A percentile compares a stretch with the other conserved stretches of the same genome.
Conservation (phyloP, 2,113 vertebrate species). For the Scopus umbretta region DNA sequence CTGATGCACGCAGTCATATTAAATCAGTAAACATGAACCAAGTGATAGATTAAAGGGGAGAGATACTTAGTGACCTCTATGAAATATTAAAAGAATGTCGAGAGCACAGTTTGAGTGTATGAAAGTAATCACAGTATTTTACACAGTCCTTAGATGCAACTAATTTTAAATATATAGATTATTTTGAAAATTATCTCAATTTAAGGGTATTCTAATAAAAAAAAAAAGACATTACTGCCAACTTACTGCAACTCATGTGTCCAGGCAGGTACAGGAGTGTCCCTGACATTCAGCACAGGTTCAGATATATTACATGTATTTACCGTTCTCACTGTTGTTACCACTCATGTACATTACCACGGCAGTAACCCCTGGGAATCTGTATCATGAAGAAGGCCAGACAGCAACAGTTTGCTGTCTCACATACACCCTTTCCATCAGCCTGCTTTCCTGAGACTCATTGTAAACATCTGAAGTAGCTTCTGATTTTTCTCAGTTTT, state of each 20-base stretch:
- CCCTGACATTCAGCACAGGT: background rate
- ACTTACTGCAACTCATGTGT: background rate
- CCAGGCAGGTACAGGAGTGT: background rate
- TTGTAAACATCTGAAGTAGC: background rate
- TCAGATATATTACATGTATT: background rate
- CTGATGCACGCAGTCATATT: background rate
- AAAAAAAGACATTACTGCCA: background rate
- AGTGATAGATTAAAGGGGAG: background rate
- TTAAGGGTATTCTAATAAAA: background rate
- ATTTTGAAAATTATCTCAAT: background rate
- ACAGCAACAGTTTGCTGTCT: background rate
- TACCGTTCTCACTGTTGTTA: background rate
- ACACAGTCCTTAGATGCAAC: background rate
- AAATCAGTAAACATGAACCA: background rate
- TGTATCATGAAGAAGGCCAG: background rate
- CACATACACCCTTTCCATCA: accelerated
- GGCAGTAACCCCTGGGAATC: background rate
- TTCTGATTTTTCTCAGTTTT: background rate
- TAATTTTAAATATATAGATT: background rate
- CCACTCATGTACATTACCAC: too few species aligned
- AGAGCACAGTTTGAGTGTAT: background rate
- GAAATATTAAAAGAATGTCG: background rate
- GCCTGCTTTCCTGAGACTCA: background rate
- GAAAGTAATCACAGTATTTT: background rate
- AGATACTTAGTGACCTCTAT: background rate